Evolutionary conservation across 2,797 vertebrate species (phyloP).

Genomic region (Cottoperca gobio): DNA sequence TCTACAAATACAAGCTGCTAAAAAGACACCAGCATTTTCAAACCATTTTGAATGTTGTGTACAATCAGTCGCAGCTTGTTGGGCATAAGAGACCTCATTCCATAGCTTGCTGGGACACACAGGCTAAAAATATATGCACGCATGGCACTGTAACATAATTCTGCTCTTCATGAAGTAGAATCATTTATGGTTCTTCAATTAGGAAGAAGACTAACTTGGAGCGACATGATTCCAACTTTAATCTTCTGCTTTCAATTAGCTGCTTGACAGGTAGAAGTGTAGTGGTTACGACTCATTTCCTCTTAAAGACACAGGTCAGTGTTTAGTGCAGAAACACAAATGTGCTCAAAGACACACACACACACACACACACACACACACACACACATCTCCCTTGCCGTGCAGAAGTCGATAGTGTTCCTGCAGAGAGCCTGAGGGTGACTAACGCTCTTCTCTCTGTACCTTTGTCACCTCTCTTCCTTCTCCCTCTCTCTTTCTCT

Average conservation of each 20-base stretch:
- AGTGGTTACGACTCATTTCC: conserved; percentile 11
- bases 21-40: not conserved
- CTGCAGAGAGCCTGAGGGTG: conserved; percentile 25
- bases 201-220: conserved; percentile 21
- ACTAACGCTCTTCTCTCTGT: conserved; percentile 8
- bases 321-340: conserved; percentile 12
- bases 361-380: not conserved
- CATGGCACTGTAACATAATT: conserved; percentile 9
- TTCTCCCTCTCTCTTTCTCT: not conserved
- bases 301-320: conserved; percentile 32
- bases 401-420: conserved; percentile 21
- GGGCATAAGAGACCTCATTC: conserved; percentile 2
- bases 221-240: conserved; percentile 17
- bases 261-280: conserved; percentile 19
- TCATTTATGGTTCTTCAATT: conserved; percentile 31
- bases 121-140: conserved; percentile 33
- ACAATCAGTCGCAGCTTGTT: conserved; percentile 17
- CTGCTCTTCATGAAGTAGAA: conserved; percentile 29
- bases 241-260: conserved; percentile 33
- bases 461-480: conserved; percentile 3
- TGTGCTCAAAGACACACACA: no score
- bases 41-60: not conserved
- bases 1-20: conserved; percentile 14
- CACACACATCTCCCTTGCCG: not conserved
- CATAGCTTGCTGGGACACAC: not conserved